Percentiles rank a stretch among this genome's conserved stretches.
These are phyloP conservation scores for Conger conger DNA, from an alignment of 2,113 vertebrate species.

Conservation along the genomic window DNA sequence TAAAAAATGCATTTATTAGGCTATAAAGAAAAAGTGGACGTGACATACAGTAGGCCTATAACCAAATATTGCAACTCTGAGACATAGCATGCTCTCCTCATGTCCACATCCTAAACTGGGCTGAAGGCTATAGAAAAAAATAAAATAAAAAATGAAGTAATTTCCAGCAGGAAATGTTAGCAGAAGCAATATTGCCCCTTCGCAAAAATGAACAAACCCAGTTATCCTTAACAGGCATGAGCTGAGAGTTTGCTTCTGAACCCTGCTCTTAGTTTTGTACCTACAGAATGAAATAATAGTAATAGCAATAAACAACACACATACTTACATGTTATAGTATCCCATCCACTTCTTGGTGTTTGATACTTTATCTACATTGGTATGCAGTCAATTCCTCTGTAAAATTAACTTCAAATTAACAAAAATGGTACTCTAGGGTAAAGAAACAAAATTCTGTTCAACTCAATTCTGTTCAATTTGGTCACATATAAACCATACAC, in stretches of 20 bases:
- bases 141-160: neutral
- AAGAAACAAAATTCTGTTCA: neutral
- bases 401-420: neutral
- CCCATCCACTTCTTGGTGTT: neutral
- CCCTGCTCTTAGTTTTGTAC: neutral
- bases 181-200: neutral
- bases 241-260: neutral
- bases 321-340: slow-evolving; percentile 12
- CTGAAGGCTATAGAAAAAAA: neutral
- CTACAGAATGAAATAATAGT: neutral
- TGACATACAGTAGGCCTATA: slow-evolving; percentile 15
- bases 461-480: neutral
- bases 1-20: slow-evolving; percentile 20
- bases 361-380: neutral
- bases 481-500: neutral
- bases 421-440: neutral
- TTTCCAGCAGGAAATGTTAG: neutral
- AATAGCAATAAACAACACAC: neutral
- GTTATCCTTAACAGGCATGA: neutral
- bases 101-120: neutral
- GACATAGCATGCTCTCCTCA: slow-evolving; percentile 2
- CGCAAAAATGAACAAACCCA: neutral
- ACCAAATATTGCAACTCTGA: neutral
- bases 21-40: slow-evolving; percentile 14
- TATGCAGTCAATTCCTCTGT: neutral